phyloP scores from a whole-genome alignment of 2,888 invertebrate species.

The Cinara cedri region DNA sequence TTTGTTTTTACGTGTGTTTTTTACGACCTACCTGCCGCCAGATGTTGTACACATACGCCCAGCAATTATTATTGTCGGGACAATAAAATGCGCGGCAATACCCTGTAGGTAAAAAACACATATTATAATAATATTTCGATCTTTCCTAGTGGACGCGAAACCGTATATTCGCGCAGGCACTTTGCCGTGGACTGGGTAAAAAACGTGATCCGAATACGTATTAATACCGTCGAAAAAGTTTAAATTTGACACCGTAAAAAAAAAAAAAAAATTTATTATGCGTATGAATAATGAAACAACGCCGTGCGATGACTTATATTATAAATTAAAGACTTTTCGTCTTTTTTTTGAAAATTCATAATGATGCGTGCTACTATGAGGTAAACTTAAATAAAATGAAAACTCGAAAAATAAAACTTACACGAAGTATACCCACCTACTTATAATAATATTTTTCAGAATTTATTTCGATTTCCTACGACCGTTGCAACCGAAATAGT shows the following conservation, averaged over 20 bases:
- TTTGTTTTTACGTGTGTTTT: no score
- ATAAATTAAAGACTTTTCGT: conserved; percentile 18
- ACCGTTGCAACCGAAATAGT: no score
- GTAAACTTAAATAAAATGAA: conserved; percentile 3
- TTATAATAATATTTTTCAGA: no score
- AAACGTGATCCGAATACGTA: conserved; percentile 36
- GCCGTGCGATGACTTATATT: conserved; percentile 15
- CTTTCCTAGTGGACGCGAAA: conserved; percentile 2
- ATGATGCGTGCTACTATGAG: not conserved
- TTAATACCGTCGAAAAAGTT: conserved; percentile 21
- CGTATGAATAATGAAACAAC: conserved; percentile 37
- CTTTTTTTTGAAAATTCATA: conserved; percentile 5
- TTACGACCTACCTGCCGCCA: no score
- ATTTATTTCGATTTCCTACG: no score
- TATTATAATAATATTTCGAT: no score
- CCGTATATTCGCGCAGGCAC: not conserved
- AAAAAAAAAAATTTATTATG: conserved; percentile 3
- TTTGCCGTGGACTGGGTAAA: not conserved
- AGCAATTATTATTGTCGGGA: conserved; percentile 30
- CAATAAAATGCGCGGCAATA: conserved; percentile 10
- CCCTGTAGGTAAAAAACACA: conserved; percentile 13
- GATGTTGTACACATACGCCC: not conserved
- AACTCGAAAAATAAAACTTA: not conserved
- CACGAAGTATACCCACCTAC: no score
- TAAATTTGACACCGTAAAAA: conserved; percentile 14